phyloP scores from a whole-genome alignment of 2,113 vertebrate species.

The Sylvietta virens region DNA sequence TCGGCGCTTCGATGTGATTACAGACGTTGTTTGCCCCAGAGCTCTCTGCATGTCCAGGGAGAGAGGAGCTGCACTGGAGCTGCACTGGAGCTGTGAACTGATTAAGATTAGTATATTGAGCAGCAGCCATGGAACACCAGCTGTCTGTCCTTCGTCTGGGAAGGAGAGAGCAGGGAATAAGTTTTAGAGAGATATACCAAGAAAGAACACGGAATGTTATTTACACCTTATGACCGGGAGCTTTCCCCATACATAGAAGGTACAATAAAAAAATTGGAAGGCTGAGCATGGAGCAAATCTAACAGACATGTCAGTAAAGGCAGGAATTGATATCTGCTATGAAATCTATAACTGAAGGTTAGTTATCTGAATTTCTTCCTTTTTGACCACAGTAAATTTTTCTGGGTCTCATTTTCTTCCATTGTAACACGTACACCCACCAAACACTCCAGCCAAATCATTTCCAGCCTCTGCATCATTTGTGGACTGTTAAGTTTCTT shows the following conservation, averaged over 20 bases:
- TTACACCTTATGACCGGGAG: background rate
- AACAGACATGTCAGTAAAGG: background rate
- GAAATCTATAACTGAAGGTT: background rate
- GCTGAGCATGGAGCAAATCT: background rate
- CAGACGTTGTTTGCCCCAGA: background rate
- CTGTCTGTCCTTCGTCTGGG: background rate
- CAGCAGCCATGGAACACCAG: background rate
- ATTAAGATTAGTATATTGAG: conserved; percentile 3
- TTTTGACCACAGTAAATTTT: background rate
- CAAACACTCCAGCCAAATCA: background rate
- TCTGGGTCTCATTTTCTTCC: background rate
- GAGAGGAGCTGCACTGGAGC: background rate
- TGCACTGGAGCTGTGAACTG: background rate
- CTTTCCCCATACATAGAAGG: background rate
- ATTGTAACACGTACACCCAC: background rate
- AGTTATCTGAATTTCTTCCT: background rate
- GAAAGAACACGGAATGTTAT: background rate
- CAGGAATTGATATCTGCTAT: background rate
- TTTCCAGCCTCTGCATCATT: background rate
- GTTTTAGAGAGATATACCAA: background rate
- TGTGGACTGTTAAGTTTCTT: background rate
- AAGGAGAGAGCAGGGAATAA: background rate
- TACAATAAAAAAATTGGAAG: background rate
- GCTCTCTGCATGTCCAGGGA: background rate
- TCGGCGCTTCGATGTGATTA: background rate